Evolutionary conservation across 2,113 vertebrate genomes (phyloP).

Genomic region (Rhabdornis inornatus): DNA sequence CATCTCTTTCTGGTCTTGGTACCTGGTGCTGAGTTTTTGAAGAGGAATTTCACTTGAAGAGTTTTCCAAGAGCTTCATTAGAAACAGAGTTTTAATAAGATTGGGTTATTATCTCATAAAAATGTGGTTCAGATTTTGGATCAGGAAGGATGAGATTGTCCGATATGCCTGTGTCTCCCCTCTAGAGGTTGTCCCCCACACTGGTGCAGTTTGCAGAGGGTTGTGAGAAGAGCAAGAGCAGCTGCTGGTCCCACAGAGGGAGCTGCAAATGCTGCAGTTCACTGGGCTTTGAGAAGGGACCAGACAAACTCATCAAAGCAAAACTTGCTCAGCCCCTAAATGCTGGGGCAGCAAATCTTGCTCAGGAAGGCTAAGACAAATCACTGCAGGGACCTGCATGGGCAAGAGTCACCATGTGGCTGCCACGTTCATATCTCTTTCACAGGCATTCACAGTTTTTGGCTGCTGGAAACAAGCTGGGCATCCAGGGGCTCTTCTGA

Average conservation of each 20-base stretch:
- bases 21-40: neutral
- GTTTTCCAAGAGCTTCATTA: neutral
- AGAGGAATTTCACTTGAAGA: neutral
- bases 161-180: fast-evolving
- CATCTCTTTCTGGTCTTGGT: neutral
- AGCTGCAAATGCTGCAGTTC: neutral
- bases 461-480: neutral
- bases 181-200: neutral
- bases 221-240: neutral
- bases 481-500: neutral
- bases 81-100: neutral
- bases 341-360: neutral
- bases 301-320: neutral
- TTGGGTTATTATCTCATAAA: neutral
- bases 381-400: neutral
- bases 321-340: neutral
- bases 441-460: neutral
- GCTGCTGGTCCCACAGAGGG: neutral
- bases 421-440: neutral
- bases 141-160: neutral
- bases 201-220: neutral
- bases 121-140: neutral
- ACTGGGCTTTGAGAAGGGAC: neutral
- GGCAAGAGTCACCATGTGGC: neutral
- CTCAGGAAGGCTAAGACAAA: neutral